phyloP scores from a whole-genome alignment of 2,113 vertebrate genomes.

The Oreochromis aureus region DNA sequence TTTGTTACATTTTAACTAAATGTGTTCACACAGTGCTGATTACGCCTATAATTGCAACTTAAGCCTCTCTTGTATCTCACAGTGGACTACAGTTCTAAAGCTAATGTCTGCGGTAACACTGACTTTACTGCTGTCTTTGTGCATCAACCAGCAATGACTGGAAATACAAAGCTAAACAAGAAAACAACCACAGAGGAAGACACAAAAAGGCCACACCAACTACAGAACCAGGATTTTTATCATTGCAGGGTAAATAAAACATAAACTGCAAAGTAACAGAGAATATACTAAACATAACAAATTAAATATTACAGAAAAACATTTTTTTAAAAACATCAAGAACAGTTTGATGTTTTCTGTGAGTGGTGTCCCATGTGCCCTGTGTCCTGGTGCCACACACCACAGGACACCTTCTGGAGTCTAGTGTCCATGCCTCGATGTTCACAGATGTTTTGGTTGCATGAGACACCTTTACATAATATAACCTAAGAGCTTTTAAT shows the following conservation, averaged over 20 bases:
- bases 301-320: background rate
- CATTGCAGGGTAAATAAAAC: background rate
- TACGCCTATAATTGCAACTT: background rate
- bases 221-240: accelerated
- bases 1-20: background rate
- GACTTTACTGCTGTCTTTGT: background rate
- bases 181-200: background rate
- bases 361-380: background rate
- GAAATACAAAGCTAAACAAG: background rate
- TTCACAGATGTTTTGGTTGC: background rate
- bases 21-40: background rate
- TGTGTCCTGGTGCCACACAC: background rate
- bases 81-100: background rate
- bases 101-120: background rate
- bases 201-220: background rate
- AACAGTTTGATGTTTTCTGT: background rate
- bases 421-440: background rate
- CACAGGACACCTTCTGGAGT: background rate
- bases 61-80: background rate
- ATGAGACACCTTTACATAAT: background rate
- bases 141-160: background rate
- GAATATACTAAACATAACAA: accelerated
- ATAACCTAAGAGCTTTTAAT: background rate
- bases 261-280: background rate
- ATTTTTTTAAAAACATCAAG: background rate